phyloP scores from a whole-genome alignment of 2,888 invertebrate genomes.

The Ptilodon capucinus region DNA sequence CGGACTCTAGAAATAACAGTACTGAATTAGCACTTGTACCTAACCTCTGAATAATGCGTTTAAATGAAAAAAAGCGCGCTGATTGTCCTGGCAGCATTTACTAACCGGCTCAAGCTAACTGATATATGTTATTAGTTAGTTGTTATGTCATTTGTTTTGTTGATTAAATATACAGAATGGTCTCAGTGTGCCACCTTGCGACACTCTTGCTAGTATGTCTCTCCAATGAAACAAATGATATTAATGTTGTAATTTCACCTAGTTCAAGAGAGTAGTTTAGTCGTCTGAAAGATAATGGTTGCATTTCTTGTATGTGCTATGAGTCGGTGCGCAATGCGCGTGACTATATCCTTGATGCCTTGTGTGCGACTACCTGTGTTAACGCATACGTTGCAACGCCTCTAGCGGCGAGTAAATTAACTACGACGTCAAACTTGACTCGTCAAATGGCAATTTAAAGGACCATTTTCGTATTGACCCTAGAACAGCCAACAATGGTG shows the following conservation, averaged over 20 bases:
- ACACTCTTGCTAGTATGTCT: neutral
- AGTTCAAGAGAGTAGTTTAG: neutral
- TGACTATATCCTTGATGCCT: no score
- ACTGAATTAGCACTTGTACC: neutral
- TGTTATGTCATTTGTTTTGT: no score
- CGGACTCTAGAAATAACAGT: neutral
- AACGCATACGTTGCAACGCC: no score
- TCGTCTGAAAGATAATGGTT: neutral
- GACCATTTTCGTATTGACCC: no score
- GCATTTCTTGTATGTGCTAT: neutral
- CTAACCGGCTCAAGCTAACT: neutral
- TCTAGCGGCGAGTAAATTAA: no score
- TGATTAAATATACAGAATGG: no score
- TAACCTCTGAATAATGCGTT: neutral
- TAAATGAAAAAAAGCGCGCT: neutral
- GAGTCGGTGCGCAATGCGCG: no score
- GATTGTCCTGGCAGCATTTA: neutral
- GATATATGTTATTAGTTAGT: neutral
- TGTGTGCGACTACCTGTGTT: no score
- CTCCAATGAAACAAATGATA: neutral
- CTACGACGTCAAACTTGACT: no score
- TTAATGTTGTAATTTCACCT: neutral
- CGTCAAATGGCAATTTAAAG: no score
- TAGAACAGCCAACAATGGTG: no score
- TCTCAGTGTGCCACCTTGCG: no score